These are phyloP conservation scores for Odontamblyopus lacepedii DNA, from an alignment of 2,797 vertebrate genomes.

Conservation along the genomic window DNA sequence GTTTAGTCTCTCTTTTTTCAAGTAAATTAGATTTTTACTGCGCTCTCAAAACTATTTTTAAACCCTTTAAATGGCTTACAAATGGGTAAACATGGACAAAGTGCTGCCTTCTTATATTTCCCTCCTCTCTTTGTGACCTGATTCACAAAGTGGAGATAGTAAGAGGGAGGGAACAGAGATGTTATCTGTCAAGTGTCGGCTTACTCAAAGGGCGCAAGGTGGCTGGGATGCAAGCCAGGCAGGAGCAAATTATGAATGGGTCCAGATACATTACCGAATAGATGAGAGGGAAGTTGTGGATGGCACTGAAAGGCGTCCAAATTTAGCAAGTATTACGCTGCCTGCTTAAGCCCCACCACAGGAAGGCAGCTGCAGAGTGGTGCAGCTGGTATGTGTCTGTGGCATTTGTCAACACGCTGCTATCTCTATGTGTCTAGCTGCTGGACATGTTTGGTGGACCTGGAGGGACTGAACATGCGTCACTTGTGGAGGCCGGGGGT, in stretches of 20 bases:
- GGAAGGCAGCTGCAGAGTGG: constrained; percentile 54
- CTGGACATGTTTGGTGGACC: constrained; percentile 95
- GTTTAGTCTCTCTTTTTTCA: too few relatives aligned
- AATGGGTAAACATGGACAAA: not conserved
- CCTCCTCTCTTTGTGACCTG: constrained; percentile 5
- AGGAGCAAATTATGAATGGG: constrained; percentile 47
- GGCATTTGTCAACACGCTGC: constrained; percentile 29
- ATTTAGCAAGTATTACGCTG: constrained; percentile 47
- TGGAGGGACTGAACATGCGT: constrained; percentile 95
- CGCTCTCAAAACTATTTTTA: not conserved
- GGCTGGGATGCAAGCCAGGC: constrained; percentile 34
- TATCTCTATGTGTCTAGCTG: constrained; percentile 63
- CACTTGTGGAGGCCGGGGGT: constrained; percentile 94
- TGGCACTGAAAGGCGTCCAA: constrained; percentile 10
- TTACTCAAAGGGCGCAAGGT: constrained; percentile 37
- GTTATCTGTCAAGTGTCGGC: constrained; percentile 44
- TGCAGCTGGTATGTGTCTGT: constrained; percentile 11
- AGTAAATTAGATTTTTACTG: not conserved
- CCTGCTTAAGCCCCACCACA: constrained; percentile 44
- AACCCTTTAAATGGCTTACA: not conserved
- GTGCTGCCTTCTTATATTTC: not conserved
- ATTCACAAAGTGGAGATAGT: constrained; percentile 23
- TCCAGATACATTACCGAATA: constrained; percentile 10
- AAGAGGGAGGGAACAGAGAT: constrained; percentile 29
- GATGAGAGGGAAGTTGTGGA: constrained; percentile 23